Base-by-base conservation (phyloP, 2,888 invertebrate species). In the Cremastinae sp. region DNA sequence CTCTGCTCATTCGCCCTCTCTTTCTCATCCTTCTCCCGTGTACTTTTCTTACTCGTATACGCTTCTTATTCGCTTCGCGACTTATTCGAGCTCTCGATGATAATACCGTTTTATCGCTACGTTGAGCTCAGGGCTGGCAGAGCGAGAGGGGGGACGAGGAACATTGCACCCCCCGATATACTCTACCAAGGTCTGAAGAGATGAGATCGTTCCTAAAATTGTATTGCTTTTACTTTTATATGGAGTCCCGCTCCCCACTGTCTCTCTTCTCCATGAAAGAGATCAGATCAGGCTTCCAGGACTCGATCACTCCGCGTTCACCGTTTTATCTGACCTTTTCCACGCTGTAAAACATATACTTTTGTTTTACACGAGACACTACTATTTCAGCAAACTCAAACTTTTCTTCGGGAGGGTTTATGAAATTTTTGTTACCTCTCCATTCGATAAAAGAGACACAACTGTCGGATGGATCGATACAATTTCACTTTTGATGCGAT, bases 91-190 rank as follows among this genome's bases (percentile, higher is more conserved):
- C 18, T 56, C 47, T 65, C 38, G 43, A 59, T 20, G 58, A 73
- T 58, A 65, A 65, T 56, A 64, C 59, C 28, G 56, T 51, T 58
- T 65, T 72, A 72, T 72, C 72, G 58, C 34, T 18, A 59, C 16
- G 43, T 38, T 0, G 43, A 34, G 34, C 9, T 14, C 47, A 20
- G n/a, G 16, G 9, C 7, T 14, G n/a, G 20, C 51, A 53, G 66
- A 14, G n/a, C n/a, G n/a, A n/a, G 12, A 12, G 36, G 20, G 41
- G 18, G 20, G 28, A 28, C 2, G 28, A 28, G 22, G 59, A 69
- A 69, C 69, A 69, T 69, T 51, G 68, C 20, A 20, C n/a, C n/a
- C n/a, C n/a, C n/a, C 38, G 14, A 49, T 28, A 49, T 41, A 58
- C 36, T 41, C 16, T 12, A 7, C 41, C 45, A 28, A 59, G 59